Base-by-base conservation (phyloP, 2,888 invertebrate genomes). In the Harpagoxenus sublaevis region DNA sequence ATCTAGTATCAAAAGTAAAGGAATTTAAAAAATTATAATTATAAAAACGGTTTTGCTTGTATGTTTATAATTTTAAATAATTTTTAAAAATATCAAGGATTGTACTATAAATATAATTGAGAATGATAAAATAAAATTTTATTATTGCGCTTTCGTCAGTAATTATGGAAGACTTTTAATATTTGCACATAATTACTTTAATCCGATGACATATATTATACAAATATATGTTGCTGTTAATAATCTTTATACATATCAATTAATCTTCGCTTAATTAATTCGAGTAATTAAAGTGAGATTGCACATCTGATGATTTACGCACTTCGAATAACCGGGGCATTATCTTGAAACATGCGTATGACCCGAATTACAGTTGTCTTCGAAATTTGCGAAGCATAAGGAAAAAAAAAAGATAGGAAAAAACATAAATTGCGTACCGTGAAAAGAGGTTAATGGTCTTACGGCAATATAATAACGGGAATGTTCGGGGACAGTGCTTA, bases 381-480 rank as follows among this genome's bases (percentile, higher is more conserved):
- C 48, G 18, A 73, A 81, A 35, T 60, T 48, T 10, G 45, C 55
- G 45, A 15, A 28, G 28, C 28, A 18, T 51, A 10, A 71, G 6
- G 15, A 2, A 39, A 51, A 66, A 62, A 60, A 35, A 28, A 74
- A n/a, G 5, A 2, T 15, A 28, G 18, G 23, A 18, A 57, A 65
- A 60, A 35, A 8, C 28, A 55, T 60, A 73, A 81, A 60, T 60
- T 81, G 73, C 55, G 18, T 48, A 73, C 71, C 60, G 73, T 39
- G 60, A 62, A 81, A 81, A 70, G 55, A 73, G 60, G 79, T 48
- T 81, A 81, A 81, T 81, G 79, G 39, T 81, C 48, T 18, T 73
- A 48, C 71, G 70, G 48, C 57, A 57, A 81, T 81, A 39, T 81
- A 81, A 81, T 81, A 81, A 81, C 79, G 73, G 79, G 79, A 73